Evolutionary conservation across 2,888 invertebrate genomes (phyloP).

Genomic region (Drosophila pseudotakahashii): DNA sequence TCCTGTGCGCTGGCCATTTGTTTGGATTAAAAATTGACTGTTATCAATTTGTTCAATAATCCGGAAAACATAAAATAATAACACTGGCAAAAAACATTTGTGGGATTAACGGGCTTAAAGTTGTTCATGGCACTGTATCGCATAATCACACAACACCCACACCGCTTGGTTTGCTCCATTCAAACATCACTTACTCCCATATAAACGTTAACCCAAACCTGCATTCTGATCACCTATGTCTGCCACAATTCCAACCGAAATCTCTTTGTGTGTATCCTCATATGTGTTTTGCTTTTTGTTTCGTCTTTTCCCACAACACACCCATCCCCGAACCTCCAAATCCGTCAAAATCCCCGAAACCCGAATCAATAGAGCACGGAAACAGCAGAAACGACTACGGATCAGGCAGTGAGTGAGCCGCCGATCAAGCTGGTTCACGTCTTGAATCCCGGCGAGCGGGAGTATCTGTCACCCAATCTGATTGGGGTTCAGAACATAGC

Average conservation of each 20-base stretch:
- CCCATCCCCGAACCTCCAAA: slow-evolving; percentile 26
- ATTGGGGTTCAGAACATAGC: slow-evolving; percentile 83
- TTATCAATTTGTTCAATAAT: not conserved
- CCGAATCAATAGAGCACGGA: slow-evolving; percentile 22
- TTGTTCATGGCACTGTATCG: not conserved
- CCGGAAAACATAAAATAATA: not conserved
- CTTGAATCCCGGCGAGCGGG: slow-evolving; percentile 83
- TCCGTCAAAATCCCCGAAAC: slow-evolving; percentile 22
- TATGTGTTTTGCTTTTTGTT: slow-evolving; percentile 71
- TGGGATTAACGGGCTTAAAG: slow-evolving; percentile 5
- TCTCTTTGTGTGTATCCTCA: slow-evolving; percentile 60
- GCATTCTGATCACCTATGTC: not conserved
- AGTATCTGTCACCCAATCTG: slow-evolving; percentile 83
- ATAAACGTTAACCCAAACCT: not conserved
- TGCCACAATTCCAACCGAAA: slow-evolving; percentile 20
- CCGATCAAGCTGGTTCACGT: slow-evolving; percentile 79
- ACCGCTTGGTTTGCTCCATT: slow-evolving; percentile 36
- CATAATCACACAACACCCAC: slow-evolving; percentile 20
- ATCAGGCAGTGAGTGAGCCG: slow-evolving; percentile 68
- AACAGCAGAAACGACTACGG: slow-evolving; percentile 27
- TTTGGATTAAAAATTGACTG: not conserved
- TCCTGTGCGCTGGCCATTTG: not conserved
- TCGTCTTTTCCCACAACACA: slow-evolving; percentile 58
- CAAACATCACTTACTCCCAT: slow-evolving; percentile 15
- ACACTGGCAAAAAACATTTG: not conserved